Base-by-base conservation (phyloP, 2,797 vertebrate species). In the Philypnodon macrostomus region DNA sequence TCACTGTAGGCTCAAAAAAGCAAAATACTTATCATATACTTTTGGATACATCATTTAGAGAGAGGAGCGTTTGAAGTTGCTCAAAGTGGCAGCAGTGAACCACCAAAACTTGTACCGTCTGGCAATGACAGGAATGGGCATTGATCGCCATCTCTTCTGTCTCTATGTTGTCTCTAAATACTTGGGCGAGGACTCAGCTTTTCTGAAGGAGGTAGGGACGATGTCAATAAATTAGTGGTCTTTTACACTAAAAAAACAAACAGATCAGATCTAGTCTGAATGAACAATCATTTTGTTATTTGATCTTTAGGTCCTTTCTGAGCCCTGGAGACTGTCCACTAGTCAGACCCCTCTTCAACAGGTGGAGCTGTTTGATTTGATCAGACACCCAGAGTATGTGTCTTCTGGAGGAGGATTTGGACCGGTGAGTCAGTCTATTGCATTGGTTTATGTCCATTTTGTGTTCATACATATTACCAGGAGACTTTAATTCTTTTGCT, bases 101-200 rank as follows among this genome's bases (percentile, higher is more conserved):
- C 97, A 99, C 40, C 97, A 99, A 75, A 87, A 24, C 23, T 37
- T 97, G 35, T 98, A 97, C 65, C 93, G 92, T 30, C 71, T 94
- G 0, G 93, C 97, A 3, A 99, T 99, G 95, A 96, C 92, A 0
- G 97, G 97, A 4, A 16, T 87, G 0, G 97, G 97, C 48, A 95
- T 98, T 3, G 97, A 99, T 64, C 95, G 97, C 10, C 97, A 99
- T 48, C 91, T 99, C 33, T 99, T 99, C 91, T 99, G 97, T 70
- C 94, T 99, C 4, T 99, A 99, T 0, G 90, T 99, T 0, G 93
- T 99, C 23, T 99, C 96, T 73, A 98, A 96, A 62, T 99, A 99
- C 58, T 90, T 99, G 2, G 95, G 90, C 2, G 92, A 93, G 10
- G 96, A 99, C 16, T 99, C 97, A 0, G 73, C 93, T 24, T 99